phyloP scores from a whole-genome alignment of 2,888 invertebrate species.

The Acrocyrtus sp. region DNA sequence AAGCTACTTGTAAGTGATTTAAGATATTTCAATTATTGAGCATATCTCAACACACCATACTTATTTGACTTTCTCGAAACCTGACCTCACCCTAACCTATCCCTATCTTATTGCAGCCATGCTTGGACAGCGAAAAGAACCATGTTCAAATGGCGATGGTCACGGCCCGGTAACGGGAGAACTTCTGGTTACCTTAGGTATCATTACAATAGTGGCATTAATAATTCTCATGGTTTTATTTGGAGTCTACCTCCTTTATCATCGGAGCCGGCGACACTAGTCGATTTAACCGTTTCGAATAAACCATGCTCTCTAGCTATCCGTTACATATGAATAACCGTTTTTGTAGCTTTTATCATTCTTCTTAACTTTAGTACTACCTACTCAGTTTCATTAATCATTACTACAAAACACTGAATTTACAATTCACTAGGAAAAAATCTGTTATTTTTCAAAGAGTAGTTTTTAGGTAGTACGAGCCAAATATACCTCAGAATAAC shows the following conservation, averaged over 20 bases:
- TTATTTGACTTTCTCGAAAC: neutral
- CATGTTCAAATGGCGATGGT: conserved; percentile 52
- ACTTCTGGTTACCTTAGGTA: conserved; percentile 63
- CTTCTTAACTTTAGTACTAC: conserved; percentile 1
- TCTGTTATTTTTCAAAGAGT: neutral
- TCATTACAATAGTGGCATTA: conserved; percentile 63
- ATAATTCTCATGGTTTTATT: conserved; percentile 62
- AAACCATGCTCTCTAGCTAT: conserved; percentile 2
- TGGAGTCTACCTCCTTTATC: conserved; percentile 63
- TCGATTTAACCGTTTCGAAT: neutral
- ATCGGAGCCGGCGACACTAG: conserved; percentile 59
- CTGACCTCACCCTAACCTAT: neutral
- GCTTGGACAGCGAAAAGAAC: conserved; percentile 48
- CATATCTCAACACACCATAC: neutral
- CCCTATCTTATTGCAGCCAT: conserved; percentile 26
- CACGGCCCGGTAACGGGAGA: conserved; percentile 57
- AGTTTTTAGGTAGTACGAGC: too few species aligned
- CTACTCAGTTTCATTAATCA: neutral
- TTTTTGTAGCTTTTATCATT: conserved; percentile 13
- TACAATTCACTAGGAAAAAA: neutral
- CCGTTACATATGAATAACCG: too few species aligned
- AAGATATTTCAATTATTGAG: neutral
- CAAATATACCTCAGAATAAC: too few species aligned
- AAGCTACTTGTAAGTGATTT: conserved; percentile 73
- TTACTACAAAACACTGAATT: neutral